phyloP scores from a whole-genome alignment of 2,888 invertebrate genomes.

The Diarsia mendica region DNA sequence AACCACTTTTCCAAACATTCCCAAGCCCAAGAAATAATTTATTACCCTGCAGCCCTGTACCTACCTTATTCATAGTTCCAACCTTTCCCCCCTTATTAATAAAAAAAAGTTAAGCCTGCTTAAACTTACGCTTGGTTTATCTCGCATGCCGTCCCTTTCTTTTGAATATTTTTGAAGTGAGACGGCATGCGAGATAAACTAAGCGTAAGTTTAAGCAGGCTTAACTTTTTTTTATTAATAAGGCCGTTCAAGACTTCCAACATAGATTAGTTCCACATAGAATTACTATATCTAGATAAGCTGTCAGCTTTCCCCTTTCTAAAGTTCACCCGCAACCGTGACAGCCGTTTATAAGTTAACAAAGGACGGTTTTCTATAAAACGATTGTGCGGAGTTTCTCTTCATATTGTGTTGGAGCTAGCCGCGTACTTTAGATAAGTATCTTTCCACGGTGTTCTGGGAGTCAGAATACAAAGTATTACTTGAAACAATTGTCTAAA shows the following conservation, averaged over 20 bases:
- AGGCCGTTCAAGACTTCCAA: neutral
- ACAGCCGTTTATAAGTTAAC: slow-evolving; percentile 48
- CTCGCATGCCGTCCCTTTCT: too few species aligned
- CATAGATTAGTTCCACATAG: slow-evolving; percentile 5
- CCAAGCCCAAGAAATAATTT: slow-evolving; percentile 2
- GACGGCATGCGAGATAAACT: too few species aligned
- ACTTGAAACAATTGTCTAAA: slow-evolving; percentile 2
- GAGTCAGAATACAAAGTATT: slow-evolving; percentile 12
- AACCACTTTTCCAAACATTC: neutral
- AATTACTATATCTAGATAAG: slow-evolving; percentile 22
- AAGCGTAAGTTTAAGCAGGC: too few species aligned
- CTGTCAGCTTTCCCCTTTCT: slow-evolving; percentile 56
- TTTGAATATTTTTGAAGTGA: too few species aligned
- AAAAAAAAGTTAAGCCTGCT: too few species aligned
- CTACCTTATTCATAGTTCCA: neutral
- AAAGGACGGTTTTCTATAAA: slow-evolving; percentile 60
- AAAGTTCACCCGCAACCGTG: slow-evolving; percentile 47
- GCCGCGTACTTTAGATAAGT: slow-evolving; percentile 40
- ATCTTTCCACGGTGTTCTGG: slow-evolving; percentile 35
- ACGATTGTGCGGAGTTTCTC: slow-evolving; percentile 49
- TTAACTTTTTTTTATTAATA: too few species aligned
- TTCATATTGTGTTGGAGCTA: slow-evolving; percentile 51
- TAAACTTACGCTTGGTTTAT: too few species aligned
- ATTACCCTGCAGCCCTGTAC: neutral
- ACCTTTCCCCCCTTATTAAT: too few species aligned